phyloP scores from a whole-genome alignment of 2,113 vertebrate genomes.

The Strix uralensis region DNA sequence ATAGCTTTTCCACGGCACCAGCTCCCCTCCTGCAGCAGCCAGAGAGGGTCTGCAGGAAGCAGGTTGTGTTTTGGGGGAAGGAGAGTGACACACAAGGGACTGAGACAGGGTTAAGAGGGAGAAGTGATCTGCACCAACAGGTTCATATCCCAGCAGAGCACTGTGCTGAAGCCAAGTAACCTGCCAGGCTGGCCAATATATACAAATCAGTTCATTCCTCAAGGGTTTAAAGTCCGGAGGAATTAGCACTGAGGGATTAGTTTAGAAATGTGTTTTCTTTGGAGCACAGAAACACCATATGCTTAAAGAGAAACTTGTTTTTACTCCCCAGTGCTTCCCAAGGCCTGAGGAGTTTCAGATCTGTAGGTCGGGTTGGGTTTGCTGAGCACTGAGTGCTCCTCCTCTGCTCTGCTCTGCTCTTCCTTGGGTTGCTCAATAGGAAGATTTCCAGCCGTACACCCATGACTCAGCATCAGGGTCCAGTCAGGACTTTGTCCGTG shows the following conservation, averaged over 20 bases:
- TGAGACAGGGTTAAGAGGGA: neutral
- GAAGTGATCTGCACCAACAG: neutral
- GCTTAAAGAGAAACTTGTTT: neutral
- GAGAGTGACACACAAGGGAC: neutral
- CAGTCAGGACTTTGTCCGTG: neutral
- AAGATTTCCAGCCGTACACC: neutral
- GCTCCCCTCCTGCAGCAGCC: neutral
- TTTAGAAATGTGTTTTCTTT: constrained; percentile 45
- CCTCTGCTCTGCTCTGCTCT: neutral
- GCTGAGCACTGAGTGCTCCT: neutral
- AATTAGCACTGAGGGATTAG: constrained; percentile 46
- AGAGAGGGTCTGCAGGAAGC: neutral
- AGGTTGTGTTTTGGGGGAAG: neutral
- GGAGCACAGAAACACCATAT: neutral
- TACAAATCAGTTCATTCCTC: constrained; percentile 52
- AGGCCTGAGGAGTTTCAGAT: neutral
- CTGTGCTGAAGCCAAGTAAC: constrained; percentile 15
- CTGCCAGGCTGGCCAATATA: neutral
- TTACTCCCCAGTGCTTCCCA: neutral
- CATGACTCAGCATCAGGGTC: neutral
- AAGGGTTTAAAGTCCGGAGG: constrained; percentile 18
- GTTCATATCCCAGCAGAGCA: neutral
- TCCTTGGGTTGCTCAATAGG: neutral
- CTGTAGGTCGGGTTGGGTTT: neutral
- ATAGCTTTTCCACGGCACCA: neutral